Evolutionary conservation across 2,113 vertebrate genomes (phyloP).

Genomic region (Butorides virescens): DNA sequence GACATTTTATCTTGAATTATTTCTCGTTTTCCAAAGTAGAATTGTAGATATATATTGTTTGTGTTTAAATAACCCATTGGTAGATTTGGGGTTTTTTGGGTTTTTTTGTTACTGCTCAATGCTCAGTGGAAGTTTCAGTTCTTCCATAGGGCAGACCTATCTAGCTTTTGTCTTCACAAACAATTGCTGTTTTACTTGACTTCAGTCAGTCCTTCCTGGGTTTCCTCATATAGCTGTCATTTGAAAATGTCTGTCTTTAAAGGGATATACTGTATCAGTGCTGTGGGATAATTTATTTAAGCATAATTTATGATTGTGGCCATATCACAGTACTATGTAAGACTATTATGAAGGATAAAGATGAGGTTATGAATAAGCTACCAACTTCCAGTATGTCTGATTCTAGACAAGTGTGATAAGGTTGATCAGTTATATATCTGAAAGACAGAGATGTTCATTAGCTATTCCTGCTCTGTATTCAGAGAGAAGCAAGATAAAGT

Average conservation of each 20-base stretch:
- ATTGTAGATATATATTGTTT: background rate
- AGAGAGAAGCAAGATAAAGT: background rate
- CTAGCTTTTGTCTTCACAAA: background rate
- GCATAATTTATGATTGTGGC: background rate
- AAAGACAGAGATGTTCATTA: background rate
- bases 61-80: background rate
- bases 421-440: background rate
- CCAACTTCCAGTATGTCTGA: background rate
- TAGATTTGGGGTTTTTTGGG: too few relatives aligned
- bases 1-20: background rate
- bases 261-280: background rate
- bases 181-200: background rate
- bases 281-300: background rate
- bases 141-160: background rate
- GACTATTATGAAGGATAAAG: background rate
- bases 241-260: background rate
- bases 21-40: background rate
- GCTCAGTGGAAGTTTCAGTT: background rate
- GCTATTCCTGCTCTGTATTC: background rate
- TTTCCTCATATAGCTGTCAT: background rate
- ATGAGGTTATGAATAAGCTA: background rate
- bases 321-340: background rate
- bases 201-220: background rate
- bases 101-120: background rate
- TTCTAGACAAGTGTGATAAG: background rate